Evolutionary conservation across 2,888 invertebrate genomes (phyloP).

Genomic region (Palloptera scutellata): DNA sequence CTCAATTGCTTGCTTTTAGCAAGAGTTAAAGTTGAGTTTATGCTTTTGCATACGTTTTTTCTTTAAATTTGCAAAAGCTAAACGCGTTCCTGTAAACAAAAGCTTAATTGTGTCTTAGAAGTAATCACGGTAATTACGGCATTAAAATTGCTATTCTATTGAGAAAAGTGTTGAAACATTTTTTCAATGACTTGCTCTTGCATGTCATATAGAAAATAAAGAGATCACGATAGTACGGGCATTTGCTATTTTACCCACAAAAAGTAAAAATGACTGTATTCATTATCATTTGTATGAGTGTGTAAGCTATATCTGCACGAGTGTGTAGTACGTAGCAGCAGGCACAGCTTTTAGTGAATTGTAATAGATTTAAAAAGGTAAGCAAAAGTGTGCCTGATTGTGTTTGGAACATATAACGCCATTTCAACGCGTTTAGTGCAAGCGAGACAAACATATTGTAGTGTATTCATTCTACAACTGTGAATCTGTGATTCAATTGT

Average conservation of each 20-base stretch:
- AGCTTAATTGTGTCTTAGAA: too few species aligned
- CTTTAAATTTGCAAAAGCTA: too few species aligned
- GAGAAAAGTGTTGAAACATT: slow-evolving; percentile 4
- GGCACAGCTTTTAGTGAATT: slow-evolving; percentile 7
- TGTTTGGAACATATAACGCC: too few species aligned
- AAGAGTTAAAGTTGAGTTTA: too few species aligned
- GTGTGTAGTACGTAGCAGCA: neutral
- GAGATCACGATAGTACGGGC: neutral
- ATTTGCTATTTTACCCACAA: neutral
- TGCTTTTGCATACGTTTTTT: too few species aligned
- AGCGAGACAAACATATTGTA: slow-evolving; percentile 19
- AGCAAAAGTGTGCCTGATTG: neutral
- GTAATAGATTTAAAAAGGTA: slow-evolving; percentile 5
- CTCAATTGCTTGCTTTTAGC: too few species aligned
- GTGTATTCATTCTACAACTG: slow-evolving; percentile 14
- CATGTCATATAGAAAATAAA: slow-evolving; percentile 6
- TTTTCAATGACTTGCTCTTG: slow-evolving; percentile 26
- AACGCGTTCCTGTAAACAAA: too few species aligned
- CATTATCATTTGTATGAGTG: slow-evolving; percentile 24
- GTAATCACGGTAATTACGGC: neutral
- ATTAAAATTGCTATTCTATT: slow-evolving; percentile 10
- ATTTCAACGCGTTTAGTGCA: neutral
- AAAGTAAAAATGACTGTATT: neutral
- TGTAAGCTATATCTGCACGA: slow-evolving; percentile 19
- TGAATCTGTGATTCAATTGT: slow-evolving; percentile 29